phyloP scores from a whole-genome alignment of 1,140 invertebrate species.

The Brachionus sp. region DNA sequence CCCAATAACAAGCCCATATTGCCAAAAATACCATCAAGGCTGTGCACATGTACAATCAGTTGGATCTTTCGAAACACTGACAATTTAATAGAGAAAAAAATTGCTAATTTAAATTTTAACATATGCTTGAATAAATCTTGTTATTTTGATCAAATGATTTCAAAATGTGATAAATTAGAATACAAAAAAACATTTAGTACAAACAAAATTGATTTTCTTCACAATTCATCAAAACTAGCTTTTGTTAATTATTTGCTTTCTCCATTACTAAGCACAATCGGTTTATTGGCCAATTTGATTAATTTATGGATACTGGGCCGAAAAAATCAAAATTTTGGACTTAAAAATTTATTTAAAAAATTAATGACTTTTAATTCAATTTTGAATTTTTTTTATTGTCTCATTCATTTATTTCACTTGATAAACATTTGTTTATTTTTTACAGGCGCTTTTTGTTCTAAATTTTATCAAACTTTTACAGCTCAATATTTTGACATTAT shows the following conservation, averaged over 20 bases:
- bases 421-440: neutral
- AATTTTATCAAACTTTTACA: neutral
- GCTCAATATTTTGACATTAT: neutral
- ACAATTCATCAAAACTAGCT: neutral
- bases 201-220: neutral
- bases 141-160: neutral
- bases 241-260: neutral
- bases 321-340: neutral
- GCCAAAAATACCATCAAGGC: neutral
- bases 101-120: neutral
- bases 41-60: neutral
- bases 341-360: neutral
- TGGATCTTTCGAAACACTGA: neutral
- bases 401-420: constrained; percentile 8
- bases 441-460: neutral
- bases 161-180: neutral
- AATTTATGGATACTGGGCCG: neutral
- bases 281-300: neutral
- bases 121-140: neutral
- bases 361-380: neutral
- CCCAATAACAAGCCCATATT: neutral
- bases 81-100: neutral
- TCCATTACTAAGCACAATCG: neutral
- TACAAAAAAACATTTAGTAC: neutral
- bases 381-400: neutral